These are phyloP conservation scores for Mellilla xanthometata DNA, from an alignment of 2,888 invertebrate species.

Conservation along the genomic window DNA sequence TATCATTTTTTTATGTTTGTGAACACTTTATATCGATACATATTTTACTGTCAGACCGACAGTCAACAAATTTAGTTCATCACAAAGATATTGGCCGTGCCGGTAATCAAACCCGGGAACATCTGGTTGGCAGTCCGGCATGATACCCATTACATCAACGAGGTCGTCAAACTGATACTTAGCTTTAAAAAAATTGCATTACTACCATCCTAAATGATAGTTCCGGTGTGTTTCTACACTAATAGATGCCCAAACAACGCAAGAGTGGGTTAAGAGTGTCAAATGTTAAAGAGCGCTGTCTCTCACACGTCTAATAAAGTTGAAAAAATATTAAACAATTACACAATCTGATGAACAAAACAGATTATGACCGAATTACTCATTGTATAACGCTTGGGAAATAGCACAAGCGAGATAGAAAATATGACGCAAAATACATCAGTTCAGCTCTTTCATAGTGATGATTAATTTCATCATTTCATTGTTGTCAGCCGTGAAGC, in stretches of 20 bases:
- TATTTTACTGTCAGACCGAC: too few relatives aligned
- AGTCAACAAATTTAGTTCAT: too few relatives aligned
- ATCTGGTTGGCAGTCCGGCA: too few relatives aligned
- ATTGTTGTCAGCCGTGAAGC: conserved; percentile 61
- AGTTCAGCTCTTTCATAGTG: conserved; percentile 38
- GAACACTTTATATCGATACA: too few relatives aligned
- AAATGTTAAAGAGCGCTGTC: conserved; percentile 14
- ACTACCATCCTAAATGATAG: too few relatives aligned
- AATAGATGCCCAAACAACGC: conserved; percentile 1
- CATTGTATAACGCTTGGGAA: conserved; percentile 41
- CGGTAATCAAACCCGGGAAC: too few relatives aligned
- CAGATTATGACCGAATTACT: conserved; percentile 31
- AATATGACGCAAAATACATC: conserved; percentile 47
- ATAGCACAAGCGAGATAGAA: conserved; percentile 37
- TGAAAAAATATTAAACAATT: conserved; percentile 10
- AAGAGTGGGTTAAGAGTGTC: conserved; percentile 10
- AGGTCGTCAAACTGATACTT: too few relatives aligned
- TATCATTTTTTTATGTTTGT: too few relatives aligned
- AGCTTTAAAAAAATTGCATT: too few relatives aligned
- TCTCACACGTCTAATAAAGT: conserved; percentile 8
- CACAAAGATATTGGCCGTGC: too few relatives aligned
- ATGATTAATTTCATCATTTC: conserved; percentile 68
- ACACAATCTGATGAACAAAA: conserved; percentile 23
- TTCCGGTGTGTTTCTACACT: background rate
- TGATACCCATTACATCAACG: too few relatives aligned